Evolutionary conservation across 2,888 invertebrate species (phyloP).

Genomic region (Scotopteryx bipunctaria): DNA sequence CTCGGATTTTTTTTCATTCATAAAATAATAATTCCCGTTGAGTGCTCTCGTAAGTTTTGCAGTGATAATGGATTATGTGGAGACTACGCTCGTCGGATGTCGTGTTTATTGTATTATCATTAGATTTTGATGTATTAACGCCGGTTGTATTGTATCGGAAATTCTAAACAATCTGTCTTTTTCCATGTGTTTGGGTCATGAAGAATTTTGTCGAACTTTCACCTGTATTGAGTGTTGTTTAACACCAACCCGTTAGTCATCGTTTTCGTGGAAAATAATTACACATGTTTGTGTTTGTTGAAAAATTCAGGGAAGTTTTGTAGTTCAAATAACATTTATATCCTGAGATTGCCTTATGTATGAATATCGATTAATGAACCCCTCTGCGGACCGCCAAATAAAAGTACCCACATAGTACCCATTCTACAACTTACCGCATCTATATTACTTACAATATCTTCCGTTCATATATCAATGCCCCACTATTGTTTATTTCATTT

Average conservation of each 20-base stretch:
- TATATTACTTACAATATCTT: neutral
- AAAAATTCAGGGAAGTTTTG: slow-evolving; percentile 8
- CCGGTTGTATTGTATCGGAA: slow-evolving; percentile 31
- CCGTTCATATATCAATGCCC: neutral
- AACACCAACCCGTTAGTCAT: slow-evolving; percentile 31
- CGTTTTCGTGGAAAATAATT: slow-evolving; percentile 31
- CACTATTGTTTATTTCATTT: neutral
- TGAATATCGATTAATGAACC: neutral
- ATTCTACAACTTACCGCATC: neutral
- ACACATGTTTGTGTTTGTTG: slow-evolving; percentile 18
- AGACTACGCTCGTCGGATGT: slow-evolving; percentile 65
- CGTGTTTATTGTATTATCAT: slow-evolving; percentile 49
- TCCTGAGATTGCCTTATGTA: neutral
- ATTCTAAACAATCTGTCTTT: slow-evolving; percentile 16
- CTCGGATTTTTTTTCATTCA: slow-evolving; percentile 41
- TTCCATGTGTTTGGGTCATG: slow-evolving; percentile 12
- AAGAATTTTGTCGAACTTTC: slow-evolving; percentile 31
- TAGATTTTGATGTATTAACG: slow-evolving; percentile 34
- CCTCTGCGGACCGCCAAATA: neutral
- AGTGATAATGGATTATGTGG: slow-evolving; percentile 73
- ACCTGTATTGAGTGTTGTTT: slow-evolving; percentile 25
- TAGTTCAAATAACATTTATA: neutral
- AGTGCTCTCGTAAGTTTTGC: slow-evolving; percentile 60
- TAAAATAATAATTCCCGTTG: slow-evolving; percentile 33
- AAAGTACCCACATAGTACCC: slow-evolving; percentile 1